Conservation (phyloP, 2,888 invertebrate genomes). For the Melanostoma scalare region DNA sequence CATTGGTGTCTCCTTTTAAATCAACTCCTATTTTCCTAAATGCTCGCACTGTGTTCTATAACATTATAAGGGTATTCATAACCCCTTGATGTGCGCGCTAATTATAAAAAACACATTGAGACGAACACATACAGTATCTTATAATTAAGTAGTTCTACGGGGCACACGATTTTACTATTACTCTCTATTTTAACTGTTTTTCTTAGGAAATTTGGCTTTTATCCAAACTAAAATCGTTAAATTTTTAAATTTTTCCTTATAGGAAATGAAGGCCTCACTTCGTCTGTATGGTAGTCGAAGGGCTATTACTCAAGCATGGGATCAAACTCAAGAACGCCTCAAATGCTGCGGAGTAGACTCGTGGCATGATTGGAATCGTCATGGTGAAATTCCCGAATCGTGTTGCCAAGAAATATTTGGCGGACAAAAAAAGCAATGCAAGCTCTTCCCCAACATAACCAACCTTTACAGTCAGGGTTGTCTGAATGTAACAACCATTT, state of each 20-base stretch:
- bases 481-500: conserved; percentile 86
- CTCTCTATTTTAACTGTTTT: no score
- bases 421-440: conserved; percentile 81
- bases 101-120: no score
- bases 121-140: no score
- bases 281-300: conserved; percentile 88
- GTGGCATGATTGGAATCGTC: conserved; percentile 91
- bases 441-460: conserved; percentile 79
- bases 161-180: no score
- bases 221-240: no score
- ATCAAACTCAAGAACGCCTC: conserved; percentile 91
- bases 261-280: conserved; percentile 89
- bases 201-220: no score
- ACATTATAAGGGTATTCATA: no score
- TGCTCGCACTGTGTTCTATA: no score
- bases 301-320: conserved; percentile 92
- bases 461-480: conserved; percentile 88
- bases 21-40: no score
- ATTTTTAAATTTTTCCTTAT: neutral
- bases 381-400: conserved; percentile 87
- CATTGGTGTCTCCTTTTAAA: no score
- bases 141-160: no score
- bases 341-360: conserved; percentile 92
- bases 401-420: conserved; percentile 87
- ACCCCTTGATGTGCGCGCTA: no score